Conservation (phyloP, 2,888 invertebrate genomes). For the Machimus atricapillus region DNA sequence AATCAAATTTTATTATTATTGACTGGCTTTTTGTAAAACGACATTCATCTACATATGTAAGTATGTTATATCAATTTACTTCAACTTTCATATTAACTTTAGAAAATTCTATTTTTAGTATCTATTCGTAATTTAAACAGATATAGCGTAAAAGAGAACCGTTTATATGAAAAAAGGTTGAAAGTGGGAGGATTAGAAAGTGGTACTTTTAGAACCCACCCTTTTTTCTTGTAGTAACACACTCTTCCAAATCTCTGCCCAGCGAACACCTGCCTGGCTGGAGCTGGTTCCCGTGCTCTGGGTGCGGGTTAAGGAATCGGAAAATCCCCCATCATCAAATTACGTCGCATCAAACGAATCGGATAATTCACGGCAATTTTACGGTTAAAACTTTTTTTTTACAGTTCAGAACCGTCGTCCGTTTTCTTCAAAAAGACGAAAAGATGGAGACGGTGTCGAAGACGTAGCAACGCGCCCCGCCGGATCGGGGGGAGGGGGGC, state of each 20-base stretch:
- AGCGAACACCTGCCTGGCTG: background rate
- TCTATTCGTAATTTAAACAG: too few relatives aligned
- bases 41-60: too few relatives aligned
- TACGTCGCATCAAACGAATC: slow-evolving; percentile 32
- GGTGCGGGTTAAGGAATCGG: slow-evolving; percentile 16
- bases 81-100: too few relatives aligned
- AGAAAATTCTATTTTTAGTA: too few relatives aligned
- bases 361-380: slow-evolving; percentile 31
- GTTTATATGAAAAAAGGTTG: background rate
- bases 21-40: too few relatives aligned
- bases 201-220: background rate
- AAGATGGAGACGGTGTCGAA: background rate
- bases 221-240: background rate
- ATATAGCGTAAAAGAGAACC: too few relatives aligned
- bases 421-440: background rate
- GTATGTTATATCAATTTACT: too few relatives aligned
- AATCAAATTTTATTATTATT: too few relatives aligned
- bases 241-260: background rate
- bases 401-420: background rate
- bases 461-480: background rate
- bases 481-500: background rate
- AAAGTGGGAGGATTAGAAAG: background rate
- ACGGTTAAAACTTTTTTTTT: slow-evolving; percentile 31
- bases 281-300: background rate
- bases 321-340: slow-evolving; percentile 36